Conservation (phyloP, 2,797 vertebrate genomes). For the Tangara arthus region DNA sequence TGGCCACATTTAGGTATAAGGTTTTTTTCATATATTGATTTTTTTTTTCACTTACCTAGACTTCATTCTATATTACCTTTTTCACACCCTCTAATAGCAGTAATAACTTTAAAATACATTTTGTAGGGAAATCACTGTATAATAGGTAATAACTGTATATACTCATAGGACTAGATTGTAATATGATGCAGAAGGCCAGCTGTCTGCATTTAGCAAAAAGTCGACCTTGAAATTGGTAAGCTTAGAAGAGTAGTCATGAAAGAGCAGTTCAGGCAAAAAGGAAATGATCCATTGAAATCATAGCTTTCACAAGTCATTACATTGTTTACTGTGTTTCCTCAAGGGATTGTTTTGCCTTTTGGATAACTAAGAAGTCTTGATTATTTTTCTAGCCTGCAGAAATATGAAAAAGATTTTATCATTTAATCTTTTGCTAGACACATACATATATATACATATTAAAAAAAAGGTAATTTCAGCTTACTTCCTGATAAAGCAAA, state of each 20-base stretch:
- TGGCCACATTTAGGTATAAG: neutral
- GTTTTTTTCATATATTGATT: neutral
- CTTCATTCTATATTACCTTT: neutral
- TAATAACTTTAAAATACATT: neutral
- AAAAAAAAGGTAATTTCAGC: neutral
- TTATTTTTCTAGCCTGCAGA: neutral
- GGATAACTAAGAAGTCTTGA: neutral
- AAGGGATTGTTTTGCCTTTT: neutral
- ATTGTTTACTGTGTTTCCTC: conserved; percentile 20
- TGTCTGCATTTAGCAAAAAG: neutral
- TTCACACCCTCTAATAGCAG: neutral
- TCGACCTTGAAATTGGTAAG: neutral
- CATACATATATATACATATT: neutral
- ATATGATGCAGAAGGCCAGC: neutral
- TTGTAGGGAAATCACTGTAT: neutral
- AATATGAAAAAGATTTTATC: neutral
- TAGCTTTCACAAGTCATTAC: conserved; percentile 27
- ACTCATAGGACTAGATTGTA: neutral
- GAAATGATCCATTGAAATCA: neutral
- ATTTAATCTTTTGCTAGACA: neutral
- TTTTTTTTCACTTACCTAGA: neutral
- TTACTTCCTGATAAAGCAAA: neutral
- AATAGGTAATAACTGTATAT: neutral
- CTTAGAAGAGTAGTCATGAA: neutral
- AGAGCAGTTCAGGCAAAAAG: conserved; percentile 3